These are phyloP conservation scores for Drosophila nr. fundita DNA, from an alignment of 2,888 invertebrate species.

Conservation along the genomic window DNA sequence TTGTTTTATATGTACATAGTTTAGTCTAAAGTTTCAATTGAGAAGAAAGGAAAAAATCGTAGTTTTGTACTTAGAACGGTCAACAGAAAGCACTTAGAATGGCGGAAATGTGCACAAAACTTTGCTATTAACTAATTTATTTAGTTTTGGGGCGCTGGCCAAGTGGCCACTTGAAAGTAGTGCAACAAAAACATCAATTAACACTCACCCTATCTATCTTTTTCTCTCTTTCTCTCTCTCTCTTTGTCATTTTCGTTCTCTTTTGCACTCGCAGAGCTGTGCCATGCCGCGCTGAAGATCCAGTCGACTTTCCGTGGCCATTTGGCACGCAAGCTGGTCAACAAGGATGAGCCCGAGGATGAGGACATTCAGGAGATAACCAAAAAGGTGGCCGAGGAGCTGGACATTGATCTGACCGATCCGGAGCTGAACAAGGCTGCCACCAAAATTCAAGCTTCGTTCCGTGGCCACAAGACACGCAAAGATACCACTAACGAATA, in stretches of 20 bases:
- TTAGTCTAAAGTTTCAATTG: constrained; percentile 54
- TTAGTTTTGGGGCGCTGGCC: constrained; percentile 13
- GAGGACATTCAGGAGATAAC: constrained; percentile 86
- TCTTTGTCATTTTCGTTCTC: not conserved
- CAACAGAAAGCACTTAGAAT: constrained; percentile 31
- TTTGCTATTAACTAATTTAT: constrained; percentile 35
- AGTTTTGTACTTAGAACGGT: constrained; percentile 16
- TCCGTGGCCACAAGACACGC: constrained; percentile 95
- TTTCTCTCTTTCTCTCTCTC: not conserved
- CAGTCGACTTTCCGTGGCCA: constrained; percentile 96
- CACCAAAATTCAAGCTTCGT: constrained; percentile 96
- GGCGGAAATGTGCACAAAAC: constrained; percentile 19
- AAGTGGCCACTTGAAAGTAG: constrained; percentile 34
- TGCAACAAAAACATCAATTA: constrained; percentile 11
- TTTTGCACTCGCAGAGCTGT: constrained; percentile 88
- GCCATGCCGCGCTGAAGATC: constrained; percentile 94
- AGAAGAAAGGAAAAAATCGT: not conserved
- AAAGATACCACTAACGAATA: constrained; percentile 87
- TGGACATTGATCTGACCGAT: constrained; percentile 94
- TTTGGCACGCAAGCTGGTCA: constrained; percentile 91
- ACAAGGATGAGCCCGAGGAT: constrained; percentile 86
- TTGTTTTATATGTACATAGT: constrained; percentile 34
- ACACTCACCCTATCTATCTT: not conserved
- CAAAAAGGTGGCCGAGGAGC: constrained; percentile 89
- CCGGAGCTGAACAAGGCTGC: constrained; percentile 95